Evolutionary conservation across 2,113 vertebrate species (phyloP), one percentile per base, ranked within the genome.

Genomic region (Lipophrys pholis): DNA sequence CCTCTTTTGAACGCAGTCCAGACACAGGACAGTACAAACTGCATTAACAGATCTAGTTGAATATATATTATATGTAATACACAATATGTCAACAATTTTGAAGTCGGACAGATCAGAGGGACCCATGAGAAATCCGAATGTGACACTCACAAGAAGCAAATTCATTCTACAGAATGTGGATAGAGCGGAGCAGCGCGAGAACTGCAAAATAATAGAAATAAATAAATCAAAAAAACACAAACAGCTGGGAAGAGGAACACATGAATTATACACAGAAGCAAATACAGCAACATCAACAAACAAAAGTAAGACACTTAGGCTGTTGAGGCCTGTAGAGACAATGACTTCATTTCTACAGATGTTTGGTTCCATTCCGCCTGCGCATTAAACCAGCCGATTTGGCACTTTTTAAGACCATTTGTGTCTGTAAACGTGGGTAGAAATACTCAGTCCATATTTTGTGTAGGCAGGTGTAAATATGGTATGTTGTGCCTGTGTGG

Each of bases 381-480:
- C 52, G 58, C 63, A 69, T 43, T 30, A 69, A 79, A 76, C 73
- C 56, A 54, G 55, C 85, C 80, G 6, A 78, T 80, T 87, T 87
- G 90, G 89, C 90, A 93, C 88, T 89, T 91, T 30, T 88, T 91
- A 92, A 90, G 89, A 92, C 83, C 83, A 86, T 85, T 81, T 83
- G 88, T 89, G 87, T 93, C 87, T 94, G 94, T 94, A 93, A 93
- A 94, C 92, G 42, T 87, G 81, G 69, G 88, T 82, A 86, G 50
- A 87, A 89, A 84, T 78, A 81, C 67, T 86, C 63, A 80, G 87
- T 90, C 85, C 77, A 85, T 87, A 55, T 73, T 78, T 61, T 86
- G 68, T 84, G 81, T 89, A 65, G 80, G 78, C 79, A 87, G 70
- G 69, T 83, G 81, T 80, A 48, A 73, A 76, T 82, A 56, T 73